Percentiles rank a stretch among this genome's conserved stretches.
phyloP scores from a whole-genome alignment of 2,888 invertebrate genomes.

The Eupithecia subfuscata region DNA sequence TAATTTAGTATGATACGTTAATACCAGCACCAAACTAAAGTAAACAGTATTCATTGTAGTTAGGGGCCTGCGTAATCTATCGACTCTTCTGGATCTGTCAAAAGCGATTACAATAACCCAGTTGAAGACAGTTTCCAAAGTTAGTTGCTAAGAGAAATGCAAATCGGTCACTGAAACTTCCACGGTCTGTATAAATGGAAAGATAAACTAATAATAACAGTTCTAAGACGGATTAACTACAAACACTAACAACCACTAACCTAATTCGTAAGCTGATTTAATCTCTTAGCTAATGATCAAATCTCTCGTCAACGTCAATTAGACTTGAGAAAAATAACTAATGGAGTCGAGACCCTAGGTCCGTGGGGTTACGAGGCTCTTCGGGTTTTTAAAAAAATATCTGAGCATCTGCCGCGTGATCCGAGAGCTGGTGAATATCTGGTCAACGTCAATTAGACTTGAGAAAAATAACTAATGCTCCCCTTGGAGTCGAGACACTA shows the following conservation, averaged over 20 bases:
- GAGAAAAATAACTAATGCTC: too few species aligned
- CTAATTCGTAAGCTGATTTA: too few species aligned
- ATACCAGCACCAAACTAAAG: conserved; percentile 6
- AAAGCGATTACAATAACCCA: conserved; percentile 2
- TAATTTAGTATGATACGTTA: neutral
- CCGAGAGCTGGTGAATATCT: too few species aligned
- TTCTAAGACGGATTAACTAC: neutral
- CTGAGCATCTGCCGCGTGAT: too few species aligned
- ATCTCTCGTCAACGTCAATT: too few species aligned
- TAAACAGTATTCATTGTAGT: conserved; percentile 2
- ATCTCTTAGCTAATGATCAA: too few species aligned
- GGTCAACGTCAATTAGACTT: too few species aligned
- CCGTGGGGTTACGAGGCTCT: too few species aligned
- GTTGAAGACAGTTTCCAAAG: conserved; percentile 11
- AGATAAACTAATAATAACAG: neutral
- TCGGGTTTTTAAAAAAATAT: too few species aligned
- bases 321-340: too few species aligned
- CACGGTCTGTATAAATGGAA: conserved; percentile 7
- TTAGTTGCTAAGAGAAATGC: conserved; percentile 13
- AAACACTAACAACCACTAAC: neutral
- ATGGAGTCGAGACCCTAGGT: too few species aligned
- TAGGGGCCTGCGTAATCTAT: neutral
- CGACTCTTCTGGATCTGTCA: neutral
- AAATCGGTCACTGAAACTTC: conserved; percentile 18
- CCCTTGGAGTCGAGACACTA: too few species aligned